Evolutionary conservation across 2,797 vertebrate genomes (phyloP), one percentile per base, ranked within the genome.

Genomic region (Silurus lanzhouensis): DNA sequence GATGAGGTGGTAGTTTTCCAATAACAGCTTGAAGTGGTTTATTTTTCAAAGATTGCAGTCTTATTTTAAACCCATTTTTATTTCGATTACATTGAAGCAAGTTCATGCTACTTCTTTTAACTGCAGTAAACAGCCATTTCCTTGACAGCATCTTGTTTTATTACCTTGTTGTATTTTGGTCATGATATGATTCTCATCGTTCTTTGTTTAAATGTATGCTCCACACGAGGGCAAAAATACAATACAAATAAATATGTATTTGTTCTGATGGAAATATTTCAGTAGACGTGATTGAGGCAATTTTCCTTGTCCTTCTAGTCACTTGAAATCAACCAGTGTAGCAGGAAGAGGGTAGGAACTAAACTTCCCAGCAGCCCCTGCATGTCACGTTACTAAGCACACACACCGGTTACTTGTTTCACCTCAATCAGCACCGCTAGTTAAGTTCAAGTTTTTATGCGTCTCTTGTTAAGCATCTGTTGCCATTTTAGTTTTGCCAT

Each of bases 141-240:
- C 20, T 72, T 10, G 22, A 5, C 4, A 68, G 17, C 60, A n/a
- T 79, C 48, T 79, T 25, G 48, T 82, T 79, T 79, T 86, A 79
- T 82, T 57, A 0, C 0, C 25, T 13, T 12, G 17, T 9, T 68
- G 0, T 38, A 9, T 0, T 4, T 66, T n/a, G 6, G 9, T 72
- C 38, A 20, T 72, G 6, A 19, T 5, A n/a, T 64, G 27, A 27
- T 52, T 52, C 10, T 52, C 48, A 52, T 52, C 15, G 38, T 83
- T 81, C 31, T 2, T 38, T 20, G 66, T 44, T 58, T 71, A 58
- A 77, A 77, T 20, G 7, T 48, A 46, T 4, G 10, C 46, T 79
- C 77, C 20, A 48, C 22, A 60, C 6, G 38, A 72, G 9, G 44
- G 44, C 44, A 72, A 19, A 61, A n/a, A 31, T 27, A 38, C n/a